Base-by-base conservation (phyloP, 2,113 vertebrate genomes). In the Neopipo cinnamomea region DNA sequence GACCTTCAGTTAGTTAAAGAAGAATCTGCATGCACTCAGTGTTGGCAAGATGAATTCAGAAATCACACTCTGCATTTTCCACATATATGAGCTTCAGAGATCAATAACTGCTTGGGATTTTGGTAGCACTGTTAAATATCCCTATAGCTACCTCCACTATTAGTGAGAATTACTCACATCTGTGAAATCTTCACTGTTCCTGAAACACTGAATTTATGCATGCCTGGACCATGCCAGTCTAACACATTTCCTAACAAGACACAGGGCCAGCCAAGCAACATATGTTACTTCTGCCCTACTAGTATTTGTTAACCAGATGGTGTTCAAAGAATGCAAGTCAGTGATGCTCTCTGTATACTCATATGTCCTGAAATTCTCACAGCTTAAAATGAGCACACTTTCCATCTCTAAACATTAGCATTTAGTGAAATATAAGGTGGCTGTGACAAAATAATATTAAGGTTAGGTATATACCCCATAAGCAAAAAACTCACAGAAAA, bases 261-360 rank as follows among this genome's bases (percentile, higher is more conserved):
- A 41, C 22, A 41, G n/a, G 79, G 65, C n/a, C 59, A 77, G 49
- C 55, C 59, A 95, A 88, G 75, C 55, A 94, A 77, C 89, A 72
- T 80, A 90, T 46, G 82, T 31, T 93, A 44, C 33, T 94, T 50
- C 56, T 85, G 50, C 66, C 65, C 65, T 95, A 30, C 49, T 82
- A 53, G 44, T 44, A 50, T 82, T 77, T 92, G 58, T 72, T 85
- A 92, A 81, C 55, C 95, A 97, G 94, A 84, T 94, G 89, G 88
- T 31, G 83, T 37, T 71, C 72, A 94, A 80, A 90, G 79, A 90
- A 94, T 22, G 68, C 62, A 87, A 88, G 52, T 62, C 58, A 91
- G 72, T 55, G 58, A 59, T 62, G 62, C 55, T 90, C 70, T 55
- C 87, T 88, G 50, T 44, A 92, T 37, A n/a, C 46, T 61, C 90